Evolutionary conservation across 1,140 invertebrate genomes (phyloP).

Genomic region (Cydia splendana): DNA sequence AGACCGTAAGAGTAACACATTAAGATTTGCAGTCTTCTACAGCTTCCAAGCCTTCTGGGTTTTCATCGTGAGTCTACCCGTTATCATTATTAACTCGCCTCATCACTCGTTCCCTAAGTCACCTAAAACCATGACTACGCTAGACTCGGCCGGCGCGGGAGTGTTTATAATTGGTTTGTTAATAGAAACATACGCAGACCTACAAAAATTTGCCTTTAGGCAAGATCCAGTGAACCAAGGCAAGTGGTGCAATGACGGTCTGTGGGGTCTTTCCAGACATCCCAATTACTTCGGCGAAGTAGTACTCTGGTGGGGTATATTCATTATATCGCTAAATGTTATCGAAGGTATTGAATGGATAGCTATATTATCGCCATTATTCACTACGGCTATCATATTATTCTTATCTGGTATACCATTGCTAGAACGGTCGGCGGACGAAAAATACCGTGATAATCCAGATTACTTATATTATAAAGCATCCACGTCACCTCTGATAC

Average conservation of each 20-base stretch:
- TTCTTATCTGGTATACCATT: conserved; percentile 93
- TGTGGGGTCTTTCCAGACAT: conserved; percentile 94
- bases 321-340: conserved; percentile 92
- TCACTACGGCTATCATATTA: conserved; percentile 92
- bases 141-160: conserved; percentile 91
- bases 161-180: conserved; percentile 91
- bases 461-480: conserved; percentile 93
- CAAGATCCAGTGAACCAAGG: conserved; percentile 93
- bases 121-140: conserved; percentile 90
- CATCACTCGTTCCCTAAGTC: conserved; percentile 87
- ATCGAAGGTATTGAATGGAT: conserved; percentile 90
- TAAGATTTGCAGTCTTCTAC: conserved; percentile 94
- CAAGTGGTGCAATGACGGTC: conserved; percentile 93
- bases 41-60: conserved; percentile 97
- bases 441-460: conserved; percentile 91
- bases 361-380: conserved; percentile 92
- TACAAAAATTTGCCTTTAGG: conserved; percentile 94
- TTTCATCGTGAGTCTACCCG: conserved; percentile 93
- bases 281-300: conserved; percentile 98
- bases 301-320: conserved; percentile 96
- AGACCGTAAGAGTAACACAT: conserved; percentile 91
- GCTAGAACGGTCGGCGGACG: conserved; percentile 91
- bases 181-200: conserved; percentile 93
- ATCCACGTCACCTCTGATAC: conserved; percentile 92
- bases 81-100: conserved; percentile 95